Evolutionary conservation across 1,140 invertebrate species (phyloP).

Genomic region (Phthorimaea operculella): DNA sequence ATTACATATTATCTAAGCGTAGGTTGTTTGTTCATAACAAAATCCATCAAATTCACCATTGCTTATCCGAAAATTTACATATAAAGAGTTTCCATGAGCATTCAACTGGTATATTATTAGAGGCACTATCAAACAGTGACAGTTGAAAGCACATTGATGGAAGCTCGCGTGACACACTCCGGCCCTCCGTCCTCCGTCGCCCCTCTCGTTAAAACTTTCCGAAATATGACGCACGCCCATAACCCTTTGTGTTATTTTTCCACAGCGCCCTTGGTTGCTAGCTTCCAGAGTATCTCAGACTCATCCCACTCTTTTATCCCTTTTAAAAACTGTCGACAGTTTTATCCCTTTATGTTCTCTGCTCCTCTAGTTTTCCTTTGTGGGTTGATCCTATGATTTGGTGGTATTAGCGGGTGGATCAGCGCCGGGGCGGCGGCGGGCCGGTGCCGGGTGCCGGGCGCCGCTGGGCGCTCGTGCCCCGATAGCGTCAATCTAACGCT

Average conservation of each 20-base stretch:
- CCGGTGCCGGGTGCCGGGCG: slow-evolving; percentile 9
- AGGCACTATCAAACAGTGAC: slow-evolving; percentile 32
- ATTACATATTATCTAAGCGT: no score
- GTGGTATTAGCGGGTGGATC: slow-evolving; percentile 35
- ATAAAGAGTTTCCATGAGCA: slow-evolving; percentile 3
- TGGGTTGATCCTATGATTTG: slow-evolving; percentile 31
- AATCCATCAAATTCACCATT: background rate
- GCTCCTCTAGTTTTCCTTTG: slow-evolving; percentile 22
- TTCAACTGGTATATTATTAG: slow-evolving; percentile 3
- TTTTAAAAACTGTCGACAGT: slow-evolving; percentile 11
- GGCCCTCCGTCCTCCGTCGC: slow-evolving; percentile 23
- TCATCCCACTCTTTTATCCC: slow-evolving; percentile 27
- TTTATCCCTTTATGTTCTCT: slow-evolving; percentile 15
- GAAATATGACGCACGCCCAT: slow-evolving; percentile 48
- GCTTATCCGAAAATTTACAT: background rate
- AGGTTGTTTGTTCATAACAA: background rate
- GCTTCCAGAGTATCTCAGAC: slow-evolving; percentile 28
- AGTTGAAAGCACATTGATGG: slow-evolving; percentile 43
- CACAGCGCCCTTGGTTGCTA: slow-evolving; percentile 27
- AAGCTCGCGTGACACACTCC: slow-evolving; percentile 48
- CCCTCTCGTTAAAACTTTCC: slow-evolving; percentile 59
- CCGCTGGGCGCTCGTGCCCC: slow-evolving; percentile 26
- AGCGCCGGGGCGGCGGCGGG: slow-evolving; percentile 13
- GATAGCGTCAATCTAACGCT: slow-evolving; percentile 66
- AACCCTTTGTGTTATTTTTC: slow-evolving; percentile 54